phyloP scores from a whole-genome alignment of 2,797 vertebrate genomes.

The Peromyscus nudipes region DNA sequence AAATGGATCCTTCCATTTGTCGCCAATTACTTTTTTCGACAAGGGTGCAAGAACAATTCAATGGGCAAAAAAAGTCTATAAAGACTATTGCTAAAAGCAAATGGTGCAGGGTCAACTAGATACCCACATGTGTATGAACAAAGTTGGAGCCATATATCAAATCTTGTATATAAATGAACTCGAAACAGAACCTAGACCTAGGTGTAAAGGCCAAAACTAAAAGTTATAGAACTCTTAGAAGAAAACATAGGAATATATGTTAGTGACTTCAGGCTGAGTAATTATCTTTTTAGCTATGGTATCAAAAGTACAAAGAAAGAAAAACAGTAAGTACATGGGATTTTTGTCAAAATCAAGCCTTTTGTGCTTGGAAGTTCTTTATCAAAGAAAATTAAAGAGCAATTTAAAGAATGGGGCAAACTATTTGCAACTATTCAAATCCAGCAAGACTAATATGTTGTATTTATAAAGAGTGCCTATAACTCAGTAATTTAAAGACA shows the following conservation, averaged over 20 bases:
- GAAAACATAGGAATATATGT: not conserved
- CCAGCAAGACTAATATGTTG: not conserved
- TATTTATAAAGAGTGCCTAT: not conserved
- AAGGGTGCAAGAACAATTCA: not conserved
- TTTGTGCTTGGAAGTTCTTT: not conserved
- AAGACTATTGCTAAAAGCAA: conserved; percentile 1
- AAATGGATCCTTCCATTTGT: not conserved
- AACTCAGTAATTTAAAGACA: conserved; percentile 16
- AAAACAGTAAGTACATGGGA: not conserved
- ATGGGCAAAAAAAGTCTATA: not conserved
- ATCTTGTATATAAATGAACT: not conserved
- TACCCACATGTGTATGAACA: not conserved
- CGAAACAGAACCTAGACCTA: not conserved
- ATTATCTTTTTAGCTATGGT: not conserved
- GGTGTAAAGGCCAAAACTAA: not conserved
- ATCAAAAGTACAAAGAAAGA: not conserved
- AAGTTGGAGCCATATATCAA: not conserved
- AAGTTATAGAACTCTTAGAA: not conserved
- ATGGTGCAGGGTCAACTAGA: not conserved
- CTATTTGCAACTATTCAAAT: not conserved
- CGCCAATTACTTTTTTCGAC: not conserved
- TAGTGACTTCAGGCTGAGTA: not conserved
- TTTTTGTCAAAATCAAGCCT: not conserved
- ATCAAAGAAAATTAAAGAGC: conserved; percentile 27
- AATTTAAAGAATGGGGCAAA: not conserved